Base-by-base conservation (phyloP, 2,888 invertebrate genomes). In the Drosophila neonasuta region DNA sequence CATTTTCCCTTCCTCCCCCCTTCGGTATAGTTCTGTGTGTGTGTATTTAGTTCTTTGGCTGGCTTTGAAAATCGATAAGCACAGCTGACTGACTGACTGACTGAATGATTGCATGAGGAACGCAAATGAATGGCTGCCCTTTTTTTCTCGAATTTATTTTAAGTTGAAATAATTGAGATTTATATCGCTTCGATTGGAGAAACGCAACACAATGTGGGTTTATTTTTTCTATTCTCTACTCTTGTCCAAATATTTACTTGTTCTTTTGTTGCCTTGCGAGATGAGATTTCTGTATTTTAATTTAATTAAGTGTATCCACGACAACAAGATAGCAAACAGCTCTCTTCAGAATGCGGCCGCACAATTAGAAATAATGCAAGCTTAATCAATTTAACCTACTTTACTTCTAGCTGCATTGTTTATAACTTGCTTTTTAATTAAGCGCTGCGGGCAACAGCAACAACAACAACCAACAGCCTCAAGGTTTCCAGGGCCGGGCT, bases 301-400 rank as follows among this genome's bases (percentile, higher is more conserved):
- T 80, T 68, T 52, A 80, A 79, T 85, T 70, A 55, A 79, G 77
- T 77, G 54, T 34, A 13, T 39, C 17, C 4, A 32, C 32, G 36
- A 59, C 48, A 48, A 39, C 8, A 13, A 55, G 30, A 61, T 10
- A 46, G 10, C 42, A 24, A 24, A 13, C 30, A 11, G 13, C 13
- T 39, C 52, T 41, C 24, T 55, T 44, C 11, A 44, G 45, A 44
- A 45, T 36, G 24, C 20, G 34, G 24, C 13, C 44, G 24, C 6
- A 39, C 44, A 68, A 72, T 59, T 42, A 45, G 34, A 58, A 63
- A 59, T 69, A 74, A 63, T 51, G 51, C 65, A 46, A 24, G 63
- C 64, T 68, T 77, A 73, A 80, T 83, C 61, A 71, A 80, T 83
- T 75, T 85, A 85, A 82, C 72, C 80, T 50, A 81, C 57, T 85